Percentiles rank a stretch among this genome's conserved stretches.
Conservation (phyloP, 2,888 invertebrate species). For the Drosophila yooni region DNA sequence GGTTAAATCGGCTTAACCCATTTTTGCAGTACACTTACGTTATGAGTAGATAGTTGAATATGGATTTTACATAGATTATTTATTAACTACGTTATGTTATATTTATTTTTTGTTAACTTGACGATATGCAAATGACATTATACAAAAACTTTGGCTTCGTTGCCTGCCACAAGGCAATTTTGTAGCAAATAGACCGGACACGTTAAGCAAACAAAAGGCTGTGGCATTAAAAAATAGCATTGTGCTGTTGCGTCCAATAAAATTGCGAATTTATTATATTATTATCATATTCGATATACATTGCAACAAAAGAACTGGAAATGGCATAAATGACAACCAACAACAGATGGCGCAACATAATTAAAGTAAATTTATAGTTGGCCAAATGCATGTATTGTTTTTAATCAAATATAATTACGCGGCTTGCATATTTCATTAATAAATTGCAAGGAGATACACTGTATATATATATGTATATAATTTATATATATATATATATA, state of each 20-base stretch:
- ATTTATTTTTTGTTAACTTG: not conserved
- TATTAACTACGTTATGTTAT: not conserved
- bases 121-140: not conserved
- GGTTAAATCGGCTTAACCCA: slow-evolving; percentile 22
- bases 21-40: not conserved
- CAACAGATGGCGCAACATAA: slow-evolving; percentile 38
- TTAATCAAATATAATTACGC: slow-evolving; percentile 77
- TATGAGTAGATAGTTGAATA: slow-evolving; percentile 4
- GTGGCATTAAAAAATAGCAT: not conserved
- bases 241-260: slow-evolving; percentile 32
- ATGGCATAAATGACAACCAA: slow-evolving; percentile 7
- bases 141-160: not conserved
- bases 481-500: not conserved
- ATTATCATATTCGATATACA: not conserved
- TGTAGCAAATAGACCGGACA: slow-evolving; percentile 54
- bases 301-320: slow-evolving; percentile 38
- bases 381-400: slow-evolving; percentile 49
- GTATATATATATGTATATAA: not conserved
- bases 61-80: slow-evolving; percentile 6
- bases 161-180: slow-evolving; percentile 38
- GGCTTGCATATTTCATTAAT: slow-evolving; percentile 69
- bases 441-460: slow-evolving; percentile 24
- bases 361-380: slow-evolving; percentile 63
- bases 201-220: slow-evolving; percentile 24
- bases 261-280: slow-evolving; percentile 45